Base-by-base conservation (phyloP, 1,140 invertebrate species). In the Temnothorax longispinosus region DNA sequence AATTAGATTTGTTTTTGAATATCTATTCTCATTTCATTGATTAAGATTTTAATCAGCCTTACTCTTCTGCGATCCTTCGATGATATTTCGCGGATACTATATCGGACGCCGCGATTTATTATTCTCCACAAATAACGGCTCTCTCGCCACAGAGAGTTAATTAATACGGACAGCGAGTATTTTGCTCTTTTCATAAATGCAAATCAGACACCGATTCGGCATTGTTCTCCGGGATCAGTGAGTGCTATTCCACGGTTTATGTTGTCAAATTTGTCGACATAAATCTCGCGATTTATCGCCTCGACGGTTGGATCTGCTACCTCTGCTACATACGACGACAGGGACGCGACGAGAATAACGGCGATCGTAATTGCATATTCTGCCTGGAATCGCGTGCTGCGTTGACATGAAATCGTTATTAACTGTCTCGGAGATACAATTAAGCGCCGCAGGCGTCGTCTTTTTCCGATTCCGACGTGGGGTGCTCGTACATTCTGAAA, bases 221-320 rank as follows among this genome's bases (percentile, higher is more conserved):
- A 81, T 81, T 81, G 78, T 81, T 81, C 78, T 71, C 75, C 65
- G 38, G 64, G 65, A 81, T 71, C 78, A 71, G 50, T 38, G 64
- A 74, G 69, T 62, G 58, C 69, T 47, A 84, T 84, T 84, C 18
- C 54, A n/a, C 41, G 80, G 69, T 56, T 84, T 84, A 71, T 44
- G 69, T 84, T 75, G 80, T 84, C 80, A 84, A 84, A 84, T 84
- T 84, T 84, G 80, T 84, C 69, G 54, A 60, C 69, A 60, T 74
- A 74, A 84, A 74, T 84, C 80, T 62, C 80, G 80, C 80, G 80
- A 84, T 84, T 84, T 84, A 84, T 84, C 69, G 54, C 44, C 69
- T 21, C 69, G 80, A 74, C 71, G 69, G 41, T 56, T 60, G 56
- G 35, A 74, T 75, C 41, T 47, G 65, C 18, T 58, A 64, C 21